Evolutionary conservation across 1,140 invertebrate species (phyloP).

Genomic region (Chelonus insularis): DNA sequence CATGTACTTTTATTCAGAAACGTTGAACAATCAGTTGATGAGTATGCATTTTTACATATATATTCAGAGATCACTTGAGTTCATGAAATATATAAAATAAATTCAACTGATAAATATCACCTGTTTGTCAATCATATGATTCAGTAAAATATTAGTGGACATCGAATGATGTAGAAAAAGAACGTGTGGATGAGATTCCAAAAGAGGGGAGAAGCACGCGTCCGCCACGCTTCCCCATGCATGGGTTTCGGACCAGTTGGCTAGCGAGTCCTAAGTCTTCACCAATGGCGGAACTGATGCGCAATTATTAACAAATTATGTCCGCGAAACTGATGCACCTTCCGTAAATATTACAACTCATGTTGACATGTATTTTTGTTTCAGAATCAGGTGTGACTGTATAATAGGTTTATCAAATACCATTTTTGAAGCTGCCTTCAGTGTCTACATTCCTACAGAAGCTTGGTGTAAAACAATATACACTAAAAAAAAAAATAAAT

Average conservation of each 20-base stretch:
- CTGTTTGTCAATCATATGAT: background rate
- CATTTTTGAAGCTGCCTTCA: too few relatives aligned
- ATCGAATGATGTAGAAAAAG: background rate
- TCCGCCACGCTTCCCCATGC: constrained; percentile 53
- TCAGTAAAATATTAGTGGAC: background rate
- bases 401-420: too few relatives aligned
- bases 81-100: too few relatives aligned
- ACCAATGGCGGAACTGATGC: constrained; percentile 6
- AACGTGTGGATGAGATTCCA: constrained; percentile 6
- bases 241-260: constrained; percentile 43
- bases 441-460: too few relatives aligned
- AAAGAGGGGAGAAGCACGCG: constrained; percentile 57
- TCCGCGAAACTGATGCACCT: background rate
- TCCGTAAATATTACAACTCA: too few relatives aligned
- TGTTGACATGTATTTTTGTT: too few relatives aligned
- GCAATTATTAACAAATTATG: constrained; percentile 21
- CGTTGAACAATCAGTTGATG: too few relatives aligned
- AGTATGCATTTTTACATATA: background rate
- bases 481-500: too few relatives aligned
- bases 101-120: too few relatives aligned
- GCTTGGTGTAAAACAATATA: too few relatives aligned
- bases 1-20: background rate
- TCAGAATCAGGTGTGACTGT: too few relatives aligned
- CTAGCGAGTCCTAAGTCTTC: constrained; percentile 30
- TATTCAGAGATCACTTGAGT: too few relatives aligned